Evolutionary conservation across 1,140 invertebrate genomes (phyloP), one percentile per base, ranked within the genome.

Genomic region (Panagrolaimus sp.): DNA sequence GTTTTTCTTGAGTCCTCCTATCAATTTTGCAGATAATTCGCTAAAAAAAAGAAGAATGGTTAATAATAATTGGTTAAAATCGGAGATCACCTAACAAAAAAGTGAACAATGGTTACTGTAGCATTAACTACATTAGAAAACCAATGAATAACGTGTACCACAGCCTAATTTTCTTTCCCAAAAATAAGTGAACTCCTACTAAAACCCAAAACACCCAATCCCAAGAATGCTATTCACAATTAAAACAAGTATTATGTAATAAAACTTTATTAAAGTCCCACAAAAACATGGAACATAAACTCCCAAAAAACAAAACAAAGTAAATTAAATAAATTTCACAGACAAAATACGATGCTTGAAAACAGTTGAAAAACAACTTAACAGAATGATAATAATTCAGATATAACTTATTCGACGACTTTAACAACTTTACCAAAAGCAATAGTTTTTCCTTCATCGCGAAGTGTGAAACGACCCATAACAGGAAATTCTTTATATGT

Each of bases 41-140:
- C 84, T 86, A 68, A 53, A 38, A 38, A n/a, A 38, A 38, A 4
- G 7, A 38, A 38, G n/a, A n/a, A 38, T 38, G 31, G 7, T 38
- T 38, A 38, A 38, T 4, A 4, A 4, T 7, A 38, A 38, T 7
- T 7, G 7, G 7, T 4, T 4, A 38, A 2, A 38, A 38, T 38
- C 7, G 2, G 7, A 38, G n/a, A n/a, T 4, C 2, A 38, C 2
- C 31, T 38, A 4, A 38, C 31, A 38, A 7, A 38, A n/a, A n/a
- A n/a, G n/a, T n/a, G n/a, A 38, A 99, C 92, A 79, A 90, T 93
- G 67, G 98, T 91, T 88, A 98, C 95, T 86, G 98, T 95, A 63
- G 93, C 91, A 67, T 99, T 96, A 77, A 93, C 92, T 77, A 98
- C 96, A 84, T 98, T 95, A 0, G 92, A 94, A 89, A 92, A 96